Conservation (phyloP, 2,113 vertebrate genomes). For the Brachypteracias leptosomus region DNA sequence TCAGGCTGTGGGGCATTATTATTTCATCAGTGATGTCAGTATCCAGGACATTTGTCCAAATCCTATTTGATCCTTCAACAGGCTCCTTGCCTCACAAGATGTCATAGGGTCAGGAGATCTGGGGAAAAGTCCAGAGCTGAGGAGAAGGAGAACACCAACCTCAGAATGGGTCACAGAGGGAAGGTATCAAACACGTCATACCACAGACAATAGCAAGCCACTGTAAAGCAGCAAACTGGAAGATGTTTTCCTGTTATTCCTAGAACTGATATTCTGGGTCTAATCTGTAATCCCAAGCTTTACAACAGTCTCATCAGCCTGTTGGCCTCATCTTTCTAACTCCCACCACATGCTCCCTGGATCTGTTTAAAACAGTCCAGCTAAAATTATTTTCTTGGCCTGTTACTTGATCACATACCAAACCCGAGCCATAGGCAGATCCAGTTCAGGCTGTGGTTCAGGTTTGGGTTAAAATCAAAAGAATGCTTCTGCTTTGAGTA, state of each 20-base stretch:
- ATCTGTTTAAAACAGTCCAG: slow-evolving; percentile 6
- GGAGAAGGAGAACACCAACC: background rate
- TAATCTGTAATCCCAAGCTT: background rate
- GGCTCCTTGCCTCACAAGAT: background rate
- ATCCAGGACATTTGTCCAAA: background rate
- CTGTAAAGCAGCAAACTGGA: background rate
- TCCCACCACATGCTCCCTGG: background rate
- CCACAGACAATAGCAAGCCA: background rate
- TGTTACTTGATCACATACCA: background rate
- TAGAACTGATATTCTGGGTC: background rate
- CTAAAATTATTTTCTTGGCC: slow-evolving; percentile 9
- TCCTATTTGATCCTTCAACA: background rate
- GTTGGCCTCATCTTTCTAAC: background rate
- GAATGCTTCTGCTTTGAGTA: background rate
- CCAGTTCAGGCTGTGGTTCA: background rate
- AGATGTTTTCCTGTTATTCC: background rate
- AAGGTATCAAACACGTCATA: rapidly evolving
- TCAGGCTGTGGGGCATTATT: background rate
- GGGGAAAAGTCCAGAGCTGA: background rate
- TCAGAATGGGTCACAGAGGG: background rate
- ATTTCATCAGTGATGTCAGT: background rate
- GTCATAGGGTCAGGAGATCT: background rate
- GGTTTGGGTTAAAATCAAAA: slow-evolving; percentile 10
- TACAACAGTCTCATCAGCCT: background rate
- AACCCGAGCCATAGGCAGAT: slow-evolving; percentile 22